Percentiles rank a stretch among this genome's conserved stretches.
Evolutionary conservation across 2,797 vertebrate genomes (phyloP).

Genomic region (Sebastes miniatus): DNA sequence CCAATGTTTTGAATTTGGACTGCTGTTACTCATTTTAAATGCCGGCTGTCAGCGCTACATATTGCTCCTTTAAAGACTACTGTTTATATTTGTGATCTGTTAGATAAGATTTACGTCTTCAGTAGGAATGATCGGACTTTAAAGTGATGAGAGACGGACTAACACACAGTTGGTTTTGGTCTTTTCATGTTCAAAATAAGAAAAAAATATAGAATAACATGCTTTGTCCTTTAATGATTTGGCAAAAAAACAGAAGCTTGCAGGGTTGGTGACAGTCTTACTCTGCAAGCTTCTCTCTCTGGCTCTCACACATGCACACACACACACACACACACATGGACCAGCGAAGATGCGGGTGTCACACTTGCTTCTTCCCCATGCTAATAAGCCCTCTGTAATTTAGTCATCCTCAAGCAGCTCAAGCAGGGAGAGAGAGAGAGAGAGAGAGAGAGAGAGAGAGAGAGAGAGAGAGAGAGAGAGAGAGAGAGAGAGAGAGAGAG

Average conservation of each 20-base stretch:
- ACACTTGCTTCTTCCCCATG: conserved; percentile 55
- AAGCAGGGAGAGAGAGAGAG: neutral
- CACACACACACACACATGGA: neutral
- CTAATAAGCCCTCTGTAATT: conserved; percentile 63
- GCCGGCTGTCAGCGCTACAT: too few species aligned
- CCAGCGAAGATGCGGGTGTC: conserved; percentile 45
- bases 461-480: neutral
- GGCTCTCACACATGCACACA: conserved; percentile 2
- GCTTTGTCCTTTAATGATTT: conserved; percentile 7
- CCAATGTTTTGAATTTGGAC: too few species aligned
- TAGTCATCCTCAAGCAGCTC: conserved; percentile 48
- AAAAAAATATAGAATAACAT: neutral
- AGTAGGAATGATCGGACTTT: neutral
- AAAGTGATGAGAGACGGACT: neutral
- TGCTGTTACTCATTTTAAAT: too few species aligned
- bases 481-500: neutral
- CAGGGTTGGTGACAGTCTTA: conserved; percentile 3
- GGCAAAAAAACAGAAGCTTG: conserved; percentile 25
- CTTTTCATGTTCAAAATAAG: neutral
- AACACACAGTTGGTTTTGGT: neutral
- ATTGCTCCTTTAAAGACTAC: too few species aligned
- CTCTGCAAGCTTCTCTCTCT: neutral
- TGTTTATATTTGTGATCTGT: neutral
- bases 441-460: neutral
- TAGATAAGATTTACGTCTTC: neutral